Evolutionary conservation across 1,140 invertebrate species (phyloP), one percentile per base, ranked within the genome.

Genomic region (Druon quercuslanigerum): DNA sequence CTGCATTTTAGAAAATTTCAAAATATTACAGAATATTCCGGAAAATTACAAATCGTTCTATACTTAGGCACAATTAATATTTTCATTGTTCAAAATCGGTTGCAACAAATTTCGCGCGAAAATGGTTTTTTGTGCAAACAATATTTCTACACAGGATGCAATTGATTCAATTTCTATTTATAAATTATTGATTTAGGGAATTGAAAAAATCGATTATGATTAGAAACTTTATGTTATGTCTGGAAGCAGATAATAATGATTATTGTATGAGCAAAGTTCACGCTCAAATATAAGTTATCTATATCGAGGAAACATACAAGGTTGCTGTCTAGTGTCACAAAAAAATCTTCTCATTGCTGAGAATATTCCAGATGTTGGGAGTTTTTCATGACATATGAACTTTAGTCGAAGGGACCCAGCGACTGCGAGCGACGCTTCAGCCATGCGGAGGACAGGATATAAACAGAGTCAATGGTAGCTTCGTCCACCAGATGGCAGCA

Each of bases 361-460:
- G 76, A 82, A 79, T 78, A 82, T 80, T 82, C 76, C 76, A 82
- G 74, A 82, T 76, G 78, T 79, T 60, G 71, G 71, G 66, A 51
- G 70, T 60, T 79, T 82, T 79, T 82, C 72, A 46, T 73, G n/a
- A 54, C 25, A 75, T 52, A 75, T 56, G 66, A 79, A 52, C 52
- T 54, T 54, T 17, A 54, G 71, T 2, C 52, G 56, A 72, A 52
- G 19, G 66, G 74, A 73, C 71, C 72, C 57, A 75, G 76, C 70
- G 76, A 72, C 51, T 77, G 73, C 54, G 51, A 75, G 75, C 72
- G 52, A 75, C 66, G 52, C 52, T 76, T 72, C 25, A 50, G 60
- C 71, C 56, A 75, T 77, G 74, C 74, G 78, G 82, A 70, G 54
- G 71, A 73, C 71, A 16, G 71, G 74, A 75, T 73, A 76, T 70